Evolutionary conservation across 1,140 invertebrate genomes (phyloP), one percentile per base, ranked within the genome.

Genomic region (Platorchestia sp.): DNA sequence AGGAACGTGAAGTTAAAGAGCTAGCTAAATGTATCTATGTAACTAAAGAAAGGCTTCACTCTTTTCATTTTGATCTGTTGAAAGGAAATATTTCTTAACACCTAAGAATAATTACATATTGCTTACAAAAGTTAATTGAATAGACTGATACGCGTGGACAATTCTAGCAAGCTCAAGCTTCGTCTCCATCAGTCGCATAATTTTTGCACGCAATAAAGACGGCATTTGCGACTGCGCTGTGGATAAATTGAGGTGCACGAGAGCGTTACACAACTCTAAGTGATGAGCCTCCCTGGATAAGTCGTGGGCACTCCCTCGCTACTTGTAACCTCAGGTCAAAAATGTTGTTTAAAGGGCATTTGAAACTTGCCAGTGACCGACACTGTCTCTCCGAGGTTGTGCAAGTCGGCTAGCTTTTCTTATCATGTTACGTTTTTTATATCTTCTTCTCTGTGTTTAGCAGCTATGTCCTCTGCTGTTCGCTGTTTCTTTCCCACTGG

Each of bases 331-430:
- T 75, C 14, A 36, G 59, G 59, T 75, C 59, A 75, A 75, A 75
- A 75, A 75, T 75, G 59, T 75, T 75, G 59, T 75, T 75, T 75
- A 75, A 75, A 75, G 59, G 59, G 59, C 59, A 75, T 75, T 75
- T 36, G 59, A 75, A 75, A 75, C 59, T 75, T 75, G 59, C 59
- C 59, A 75, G 59, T 75, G 59, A 75, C 59, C 59, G 59, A 75
- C 59, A 75, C 59, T 27, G 36, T 19, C 59, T 27, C 59, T 75
- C 59, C 59, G 7, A 36, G 59, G 59, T 75, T 75, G 27, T 27
- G 27, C 27, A 75, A 75, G 59, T 75, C 36, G 59, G 59, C 47
- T 75, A 27, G 36, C 59, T 75, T 75, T 75, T 75, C 59, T 75
- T 22, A 75, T 75, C 14, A 22, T 75, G 14, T 51, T 75, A 75